Percentiles rank a stretch among this genome's conserved stretches.
Evolutionary conservation across 2,888 invertebrate genomes (phyloP).

Genomic region (Drosophila pullipes): DNA sequence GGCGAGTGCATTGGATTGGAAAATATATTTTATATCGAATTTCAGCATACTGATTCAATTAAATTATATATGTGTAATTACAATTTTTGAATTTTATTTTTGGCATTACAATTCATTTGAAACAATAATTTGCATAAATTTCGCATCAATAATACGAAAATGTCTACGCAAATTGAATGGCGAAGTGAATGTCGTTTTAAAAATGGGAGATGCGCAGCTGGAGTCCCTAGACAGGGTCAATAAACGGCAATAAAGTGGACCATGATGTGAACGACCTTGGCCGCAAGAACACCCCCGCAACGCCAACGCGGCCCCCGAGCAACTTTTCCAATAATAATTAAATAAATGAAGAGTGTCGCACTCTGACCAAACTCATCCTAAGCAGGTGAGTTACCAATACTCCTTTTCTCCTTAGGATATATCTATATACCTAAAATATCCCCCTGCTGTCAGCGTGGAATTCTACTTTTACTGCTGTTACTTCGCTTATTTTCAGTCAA

Average conservation of each 20-base stretch:
- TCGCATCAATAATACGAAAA: constrained; percentile 60
- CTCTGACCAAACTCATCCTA: constrained; percentile 15
- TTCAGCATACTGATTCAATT: constrained; percentile 26
- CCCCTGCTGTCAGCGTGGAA: constrained; percentile 4
- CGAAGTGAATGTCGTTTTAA: constrained; percentile 20
- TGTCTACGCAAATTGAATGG: constrained; percentile 58
- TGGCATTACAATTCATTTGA: background rate
- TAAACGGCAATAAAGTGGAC: constrained; percentile 37
- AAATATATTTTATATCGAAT: constrained; percentile 42
- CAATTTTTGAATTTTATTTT: constrained; percentile 11
- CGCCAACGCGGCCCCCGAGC: constrained; percentile 14
- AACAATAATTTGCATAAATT: constrained; percentile 62
- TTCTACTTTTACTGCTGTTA: background rate
- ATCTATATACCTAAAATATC: background rate
- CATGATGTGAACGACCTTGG: constrained; percentile 62
- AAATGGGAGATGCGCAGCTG: constrained; percentile 38
- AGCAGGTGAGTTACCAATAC: constrained; percentile 37
- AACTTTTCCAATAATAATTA: constrained; percentile 77
- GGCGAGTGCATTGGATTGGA: constrained; percentile 50
- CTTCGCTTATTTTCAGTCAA: constrained; percentile 72
- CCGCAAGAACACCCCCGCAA: constrained; percentile 1
- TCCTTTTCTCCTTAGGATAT: constrained; percentile 1
- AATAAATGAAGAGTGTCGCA: constrained; percentile 65
- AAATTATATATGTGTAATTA: constrained; percentile 23
- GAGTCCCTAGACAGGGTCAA: constrained; percentile 25